Conservation (phyloP, 2,888 invertebrate genomes). For the Limnephilus auricula region DNA sequence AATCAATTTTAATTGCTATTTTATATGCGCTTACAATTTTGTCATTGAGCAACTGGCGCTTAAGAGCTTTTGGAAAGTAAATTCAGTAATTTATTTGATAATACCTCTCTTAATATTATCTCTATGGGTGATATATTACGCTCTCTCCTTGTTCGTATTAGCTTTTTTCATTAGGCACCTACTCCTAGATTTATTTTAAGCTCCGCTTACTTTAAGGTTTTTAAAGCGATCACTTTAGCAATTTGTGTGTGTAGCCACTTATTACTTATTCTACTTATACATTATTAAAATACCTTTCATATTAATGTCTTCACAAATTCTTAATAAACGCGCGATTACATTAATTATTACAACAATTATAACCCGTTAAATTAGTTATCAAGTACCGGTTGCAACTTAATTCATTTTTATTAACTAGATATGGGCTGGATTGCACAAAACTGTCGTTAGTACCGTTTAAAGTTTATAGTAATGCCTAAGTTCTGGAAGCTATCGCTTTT, state of each 20-base stretch:
- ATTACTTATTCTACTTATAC: not conserved
- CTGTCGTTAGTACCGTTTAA: not conserved
- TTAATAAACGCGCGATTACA: no score
- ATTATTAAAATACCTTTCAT: not conserved
- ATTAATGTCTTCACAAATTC: not conserved
- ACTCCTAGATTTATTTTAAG: not conserved
- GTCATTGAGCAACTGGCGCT: slow-evolving; percentile 24
- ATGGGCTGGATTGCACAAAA: not conserved
- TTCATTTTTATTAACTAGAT: not conserved
- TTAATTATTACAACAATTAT: not conserved
- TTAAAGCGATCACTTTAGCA: not conserved
- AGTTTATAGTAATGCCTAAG: not conserved
- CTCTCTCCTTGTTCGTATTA: not conserved
- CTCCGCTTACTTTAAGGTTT: not conserved
- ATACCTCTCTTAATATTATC: slow-evolving; percentile 32
- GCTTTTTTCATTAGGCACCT: not conserved
- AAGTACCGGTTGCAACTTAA: not conserved
- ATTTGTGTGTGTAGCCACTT: not conserved
- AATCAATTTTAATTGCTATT: slow-evolving; percentile 41
- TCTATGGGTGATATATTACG: not conserved
- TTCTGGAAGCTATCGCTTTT: not conserved
- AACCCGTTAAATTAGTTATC: not conserved
- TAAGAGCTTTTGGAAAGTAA: slow-evolving; percentile 37
- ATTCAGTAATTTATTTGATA: slow-evolving; percentile 45
- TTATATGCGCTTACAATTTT: slow-evolving; percentile 26